These are phyloP conservation scores for Panthera leo DNA, from an alignment of 2,113 vertebrate genomes.

Conservation along the genomic window DNA sequence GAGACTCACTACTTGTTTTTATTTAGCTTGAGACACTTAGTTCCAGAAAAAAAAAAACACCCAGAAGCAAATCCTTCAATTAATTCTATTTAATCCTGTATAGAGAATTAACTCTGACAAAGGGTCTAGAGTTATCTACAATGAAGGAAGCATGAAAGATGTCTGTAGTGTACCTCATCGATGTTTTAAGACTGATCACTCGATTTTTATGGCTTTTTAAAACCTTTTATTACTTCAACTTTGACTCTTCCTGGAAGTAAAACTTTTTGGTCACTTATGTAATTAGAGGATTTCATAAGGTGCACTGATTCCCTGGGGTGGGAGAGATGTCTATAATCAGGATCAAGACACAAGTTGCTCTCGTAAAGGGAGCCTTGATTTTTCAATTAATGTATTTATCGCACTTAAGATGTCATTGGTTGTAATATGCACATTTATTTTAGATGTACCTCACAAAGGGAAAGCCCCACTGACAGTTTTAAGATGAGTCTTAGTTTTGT, in stretches of 20 bases:
- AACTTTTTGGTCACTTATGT: neutral
- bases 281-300: neutral
- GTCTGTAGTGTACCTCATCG: fast-evolving
- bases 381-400: neutral
- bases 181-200: neutral
- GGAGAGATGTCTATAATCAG: neutral
- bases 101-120: neutral
- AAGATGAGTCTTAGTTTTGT: neutral
- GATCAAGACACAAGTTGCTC: neutral
- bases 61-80: neutral
- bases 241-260: neutral
- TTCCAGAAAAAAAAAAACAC: neutral
- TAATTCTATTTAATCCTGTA: neutral
- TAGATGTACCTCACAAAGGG: neutral
- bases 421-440: neutral
- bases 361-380: neutral
- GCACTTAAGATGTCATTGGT: neutral
- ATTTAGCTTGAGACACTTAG: neutral
- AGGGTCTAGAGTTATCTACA: neutral
- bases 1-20: neutral
- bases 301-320: neutral
- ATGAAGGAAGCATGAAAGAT: too few relatives aligned
- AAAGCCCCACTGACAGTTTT: neutral
- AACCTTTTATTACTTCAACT: neutral
- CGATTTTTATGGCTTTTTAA: neutral